Percentiles rank a stretch among this genome's conserved stretches.
These are phyloP conservation scores for Drosophila neocordata DNA, from an alignment of 1,140 invertebrate species.

Conservation along the genomic window DNA sequence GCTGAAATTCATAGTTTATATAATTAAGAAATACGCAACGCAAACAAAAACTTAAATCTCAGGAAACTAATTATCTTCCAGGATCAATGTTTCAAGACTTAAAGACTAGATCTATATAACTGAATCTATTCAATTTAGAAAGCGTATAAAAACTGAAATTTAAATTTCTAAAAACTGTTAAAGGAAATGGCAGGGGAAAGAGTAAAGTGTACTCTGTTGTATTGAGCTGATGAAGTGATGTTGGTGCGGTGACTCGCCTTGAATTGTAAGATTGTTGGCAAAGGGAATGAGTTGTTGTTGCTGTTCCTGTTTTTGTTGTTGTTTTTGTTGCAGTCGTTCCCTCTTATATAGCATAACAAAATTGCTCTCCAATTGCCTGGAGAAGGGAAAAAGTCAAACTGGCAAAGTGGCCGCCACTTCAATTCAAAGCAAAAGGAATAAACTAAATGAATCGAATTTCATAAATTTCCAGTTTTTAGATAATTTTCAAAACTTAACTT, in stretches of 20 bases:
- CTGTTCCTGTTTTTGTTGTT: not conserved
- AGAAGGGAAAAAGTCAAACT: conserved; percentile 4
- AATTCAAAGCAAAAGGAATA: not conserved
- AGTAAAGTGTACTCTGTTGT: not conserved
- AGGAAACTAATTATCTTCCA: too few species aligned
- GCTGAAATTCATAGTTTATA: not conserved
- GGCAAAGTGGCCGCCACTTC: not conserved
- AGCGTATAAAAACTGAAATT: not conserved
- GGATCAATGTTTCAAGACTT: too few species aligned
- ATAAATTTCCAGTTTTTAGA: not conserved
- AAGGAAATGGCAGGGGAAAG: too few species aligned
- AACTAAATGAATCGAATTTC: not conserved
- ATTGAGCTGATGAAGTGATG: conserved; percentile 43
- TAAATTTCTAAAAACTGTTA: not conserved
- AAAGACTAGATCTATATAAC: too few species aligned
- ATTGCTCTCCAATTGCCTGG: conserved; percentile 48
- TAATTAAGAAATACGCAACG: too few species aligned
- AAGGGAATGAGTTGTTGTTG: conserved; percentile 13
- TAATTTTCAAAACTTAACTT: not conserved
- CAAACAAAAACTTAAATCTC: too few species aligned
- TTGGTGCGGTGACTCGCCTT: conserved; percentile 34
- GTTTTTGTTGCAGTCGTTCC: not conserved
- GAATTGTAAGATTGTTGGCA: conserved; percentile 49
- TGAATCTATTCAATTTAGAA: not conserved
- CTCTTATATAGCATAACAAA: conserved; percentile 30